Evolutionary conservation across 2,797 vertebrate genomes (phyloP), one percentile per base, ranked within the genome.

Genomic region (Notolabrus celidotus): DNA sequence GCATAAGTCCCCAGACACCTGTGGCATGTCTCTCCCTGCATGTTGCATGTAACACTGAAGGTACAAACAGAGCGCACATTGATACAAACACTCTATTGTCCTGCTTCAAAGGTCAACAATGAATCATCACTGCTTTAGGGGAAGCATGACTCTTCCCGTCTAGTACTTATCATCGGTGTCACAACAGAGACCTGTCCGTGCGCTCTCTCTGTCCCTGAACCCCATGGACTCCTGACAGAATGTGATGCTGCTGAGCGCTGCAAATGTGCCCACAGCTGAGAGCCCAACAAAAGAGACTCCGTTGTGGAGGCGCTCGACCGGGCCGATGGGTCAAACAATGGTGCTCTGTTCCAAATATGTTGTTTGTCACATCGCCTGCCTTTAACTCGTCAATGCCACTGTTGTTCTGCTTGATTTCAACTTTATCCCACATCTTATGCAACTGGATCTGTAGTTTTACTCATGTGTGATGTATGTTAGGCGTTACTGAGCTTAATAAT

Each of bases 341-440:
- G 73, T 0, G 57, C 81, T 88, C 90, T 92, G 90, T 93, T 89
- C 87, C 85, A 87, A 90, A 90, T 72, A 89, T 88, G 90, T 84
- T 91, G 90, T 92, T 92, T 92, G 87, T 90, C 86, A 86, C 87
- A 87, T 86, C 62, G 85, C 86, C 79, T 75, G 86, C 84, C 80
- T 89, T 85, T 81, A 82, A 85, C 85, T 68, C 39, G 25, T 92
- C 89, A 90, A 90, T 83, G 87, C 74, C 43, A 33, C 87, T 17
- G 75, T 86, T 90, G 88, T 90, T 86, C 68, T 50, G 4, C 62
- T 59, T 8, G 19, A 71, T 74, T 82, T 86, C 77, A 88, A 88
- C 84, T 92, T 86, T 84, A 86, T 85, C 83, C 89, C 61, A 82
- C 71, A 81, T 90, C 77, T 90, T 86, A 85, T 71, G 84, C 83